phyloP scores from a whole-genome alignment of 2,113 vertebrate species.

The Maccullochella peelii region DNA sequence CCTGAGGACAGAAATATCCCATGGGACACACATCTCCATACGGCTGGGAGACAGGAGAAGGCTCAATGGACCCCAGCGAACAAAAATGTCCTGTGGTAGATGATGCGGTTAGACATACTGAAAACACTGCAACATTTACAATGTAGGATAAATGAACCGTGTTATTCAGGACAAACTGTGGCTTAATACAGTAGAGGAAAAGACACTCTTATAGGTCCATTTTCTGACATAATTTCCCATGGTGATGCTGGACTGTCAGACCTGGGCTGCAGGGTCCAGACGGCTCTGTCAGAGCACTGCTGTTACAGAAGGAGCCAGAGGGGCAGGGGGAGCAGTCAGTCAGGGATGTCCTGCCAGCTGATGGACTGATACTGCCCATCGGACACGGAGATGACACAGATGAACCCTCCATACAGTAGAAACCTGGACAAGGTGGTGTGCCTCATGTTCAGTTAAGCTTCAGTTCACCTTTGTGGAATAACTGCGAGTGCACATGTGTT shows the following conservation, averaged over 20 bases:
- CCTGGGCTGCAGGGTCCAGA: slow-evolving; percentile 86
- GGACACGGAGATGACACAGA: slow-evolving; percentile 85
- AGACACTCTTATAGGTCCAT: slow-evolving; percentile 4
- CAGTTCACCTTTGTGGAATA: not conserved
- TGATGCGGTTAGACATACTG: slow-evolving; percentile 35
- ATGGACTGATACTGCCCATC: slow-evolving; percentile 82
- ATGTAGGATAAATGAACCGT: not conserved
- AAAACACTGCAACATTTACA: slow-evolving; percentile 17
- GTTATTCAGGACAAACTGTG: not conserved
- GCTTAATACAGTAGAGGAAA: slow-evolving; percentile 8
- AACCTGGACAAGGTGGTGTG: slow-evolving; percentile 72
- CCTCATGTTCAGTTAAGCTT: slow-evolving; percentile 2
- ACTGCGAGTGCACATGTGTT: not conserved
- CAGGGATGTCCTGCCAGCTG: slow-evolving; percentile 69
- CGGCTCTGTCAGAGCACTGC: slow-evolving; percentile 72
- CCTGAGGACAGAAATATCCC: slow-evolving; percentile 90
- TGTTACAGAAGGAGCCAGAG: slow-evolving; percentile 83
- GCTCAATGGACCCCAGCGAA: slow-evolving; percentile 74
- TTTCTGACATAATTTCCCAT: slow-evolving; percentile 23
- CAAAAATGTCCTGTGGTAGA: slow-evolving; percentile 84
- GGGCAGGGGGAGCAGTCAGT: slow-evolving; percentile 83
- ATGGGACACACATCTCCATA: slow-evolving; percentile 90
- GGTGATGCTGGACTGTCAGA: slow-evolving; percentile 45
- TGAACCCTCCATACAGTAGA: slow-evolving; percentile 88
- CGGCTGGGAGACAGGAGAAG: slow-evolving; percentile 76